These are phyloP conservation scores for Ptychobarbus kaznakovi DNA, from an alignment of 2,797 vertebrate genomes.

Conservation along the genomic window DNA sequence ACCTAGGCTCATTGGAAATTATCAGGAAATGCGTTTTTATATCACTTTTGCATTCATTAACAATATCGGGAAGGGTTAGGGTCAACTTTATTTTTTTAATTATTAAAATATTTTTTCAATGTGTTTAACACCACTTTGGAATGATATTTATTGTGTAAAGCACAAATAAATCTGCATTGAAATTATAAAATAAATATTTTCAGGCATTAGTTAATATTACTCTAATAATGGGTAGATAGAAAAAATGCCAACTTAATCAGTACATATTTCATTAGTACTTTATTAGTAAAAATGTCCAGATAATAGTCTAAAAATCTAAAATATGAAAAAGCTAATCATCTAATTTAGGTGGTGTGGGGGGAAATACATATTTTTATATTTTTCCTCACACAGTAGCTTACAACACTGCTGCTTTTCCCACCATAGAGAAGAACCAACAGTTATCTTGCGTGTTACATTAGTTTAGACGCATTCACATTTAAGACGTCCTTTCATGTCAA, in stretches of 20 bases:
- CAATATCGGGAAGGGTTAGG: not conserved
- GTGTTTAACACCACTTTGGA: not conserved
- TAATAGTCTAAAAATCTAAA: not conserved
- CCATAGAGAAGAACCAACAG: not conserved
- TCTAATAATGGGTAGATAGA: not conserved
- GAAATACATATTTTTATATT: not conserved
- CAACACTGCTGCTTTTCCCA: not conserved
- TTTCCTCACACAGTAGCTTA: not conserved
- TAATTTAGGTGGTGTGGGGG: not conserved
- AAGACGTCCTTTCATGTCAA: conserved; percentile 11
- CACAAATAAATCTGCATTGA: not conserved
- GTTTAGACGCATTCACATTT: conserved; percentile 13
- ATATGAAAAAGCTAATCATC: not conserved
- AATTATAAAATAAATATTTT: not conserved
- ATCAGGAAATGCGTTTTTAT: not conserved
- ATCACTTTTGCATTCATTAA: not conserved
- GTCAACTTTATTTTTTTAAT: not conserved
- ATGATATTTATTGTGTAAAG: not conserved
- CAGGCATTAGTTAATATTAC: not conserved
- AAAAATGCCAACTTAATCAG: not conserved
- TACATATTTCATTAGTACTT: not conserved
- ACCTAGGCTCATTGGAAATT: not conserved
- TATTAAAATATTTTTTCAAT: not conserved
- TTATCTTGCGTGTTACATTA: not conserved
- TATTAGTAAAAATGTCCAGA: not conserved